Conservation (phyloP, 2,888 invertebrate species). For the Tineola bisselliella region DNA sequence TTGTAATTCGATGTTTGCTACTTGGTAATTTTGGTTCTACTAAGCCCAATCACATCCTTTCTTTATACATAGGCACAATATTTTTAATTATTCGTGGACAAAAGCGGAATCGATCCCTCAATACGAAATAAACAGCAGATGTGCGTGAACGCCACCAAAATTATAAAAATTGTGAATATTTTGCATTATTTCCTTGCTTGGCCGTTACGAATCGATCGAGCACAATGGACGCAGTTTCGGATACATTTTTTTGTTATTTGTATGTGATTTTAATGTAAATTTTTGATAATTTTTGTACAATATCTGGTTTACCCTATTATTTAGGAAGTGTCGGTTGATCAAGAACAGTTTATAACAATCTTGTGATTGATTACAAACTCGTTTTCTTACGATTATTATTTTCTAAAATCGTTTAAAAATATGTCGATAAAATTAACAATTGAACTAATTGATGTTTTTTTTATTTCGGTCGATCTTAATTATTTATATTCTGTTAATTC, state of each 20-base stretch:
- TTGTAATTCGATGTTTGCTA: too few species aligned
- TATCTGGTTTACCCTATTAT: constrained; percentile 47
- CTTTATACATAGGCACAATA: not conserved
- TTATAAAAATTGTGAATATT: constrained; percentile 65
- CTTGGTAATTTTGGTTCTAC: too few species aligned
- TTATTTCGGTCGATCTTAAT: constrained; percentile 9
- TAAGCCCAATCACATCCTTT: too few species aligned
- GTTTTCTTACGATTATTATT: constrained; percentile 45
- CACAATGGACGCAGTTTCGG: constrained; percentile 59
- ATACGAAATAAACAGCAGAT: constrained; percentile 46
- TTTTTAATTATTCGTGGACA: constrained; percentile 15
- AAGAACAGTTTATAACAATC: constrained; percentile 54
- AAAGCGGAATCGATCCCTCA: constrained; percentile 34
- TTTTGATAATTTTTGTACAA: constrained; percentile 53
- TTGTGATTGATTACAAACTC: constrained; percentile 65
- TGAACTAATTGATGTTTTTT: constrained; percentile 36
- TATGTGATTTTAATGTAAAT: constrained; percentile 61
- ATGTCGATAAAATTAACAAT: constrained; percentile 21
- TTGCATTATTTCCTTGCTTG: constrained; percentile 59
- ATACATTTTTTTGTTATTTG: constrained; percentile 49
- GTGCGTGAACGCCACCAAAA: constrained; percentile 47
- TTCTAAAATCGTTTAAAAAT: constrained; percentile 25
- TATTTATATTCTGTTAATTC: constrained; percentile 3
- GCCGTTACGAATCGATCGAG: constrained; percentile 66
- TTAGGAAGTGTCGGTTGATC: constrained; percentile 50